A percentile compares a stretch with the other conserved stretches of the same genome.
These are phyloP conservation scores for Plagodis dolabraria DNA, from an alignment of 2,888 invertebrate species.

Conservation along the genomic window DNA sequence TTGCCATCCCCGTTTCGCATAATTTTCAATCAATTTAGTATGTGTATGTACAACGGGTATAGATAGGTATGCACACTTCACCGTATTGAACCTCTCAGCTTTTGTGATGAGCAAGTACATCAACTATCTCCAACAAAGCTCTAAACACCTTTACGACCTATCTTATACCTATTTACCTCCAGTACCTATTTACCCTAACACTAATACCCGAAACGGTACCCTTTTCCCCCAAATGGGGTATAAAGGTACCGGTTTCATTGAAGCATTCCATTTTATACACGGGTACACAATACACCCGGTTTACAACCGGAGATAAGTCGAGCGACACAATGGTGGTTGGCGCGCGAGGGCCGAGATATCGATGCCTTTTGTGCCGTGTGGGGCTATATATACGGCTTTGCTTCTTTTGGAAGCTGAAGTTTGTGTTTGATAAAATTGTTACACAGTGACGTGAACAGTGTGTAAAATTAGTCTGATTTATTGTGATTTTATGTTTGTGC, in stretches of 20 bases:
- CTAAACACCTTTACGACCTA: slow-evolving; percentile 20
- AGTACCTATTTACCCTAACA: slow-evolving; percentile 19
- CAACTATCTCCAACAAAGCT: slow-evolving; percentile 2
- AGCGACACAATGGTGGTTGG: slow-evolving; percentile 40
- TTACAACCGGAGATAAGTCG: slow-evolving; percentile 52
- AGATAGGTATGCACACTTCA: not conserved
- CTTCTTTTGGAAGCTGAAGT: slow-evolving; percentile 8
- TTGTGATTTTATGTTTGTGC: too few relatives aligned
- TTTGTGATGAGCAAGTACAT: not conserved
- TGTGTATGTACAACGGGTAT: not conserved
- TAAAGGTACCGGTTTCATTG: slow-evolving; percentile 35
- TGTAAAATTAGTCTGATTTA: not conserved
- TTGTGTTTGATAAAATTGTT: slow-evolving; percentile 2
- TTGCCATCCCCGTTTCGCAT: too few relatives aligned
- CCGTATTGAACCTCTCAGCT: not conserved
- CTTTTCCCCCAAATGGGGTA: slow-evolving; percentile 36
- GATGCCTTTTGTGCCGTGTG: slow-evolving; percentile 32
- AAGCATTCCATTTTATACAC: slow-evolving; percentile 32
- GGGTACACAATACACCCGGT: slow-evolving; percentile 55
- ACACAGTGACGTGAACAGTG: not conserved
- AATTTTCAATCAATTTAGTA: too few relatives aligned
- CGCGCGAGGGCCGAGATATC: slow-evolving; percentile 33
- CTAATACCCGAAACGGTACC: slow-evolving; percentile 31
- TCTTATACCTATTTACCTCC: slow-evolving; percentile 20
- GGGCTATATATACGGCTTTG: slow-evolving; percentile 17